Percentiles rank a stretch among this genome's conserved stretches.
phyloP scores from a whole-genome alignment of 2,888 invertebrate species.

The Tortrix viridana region DNA sequence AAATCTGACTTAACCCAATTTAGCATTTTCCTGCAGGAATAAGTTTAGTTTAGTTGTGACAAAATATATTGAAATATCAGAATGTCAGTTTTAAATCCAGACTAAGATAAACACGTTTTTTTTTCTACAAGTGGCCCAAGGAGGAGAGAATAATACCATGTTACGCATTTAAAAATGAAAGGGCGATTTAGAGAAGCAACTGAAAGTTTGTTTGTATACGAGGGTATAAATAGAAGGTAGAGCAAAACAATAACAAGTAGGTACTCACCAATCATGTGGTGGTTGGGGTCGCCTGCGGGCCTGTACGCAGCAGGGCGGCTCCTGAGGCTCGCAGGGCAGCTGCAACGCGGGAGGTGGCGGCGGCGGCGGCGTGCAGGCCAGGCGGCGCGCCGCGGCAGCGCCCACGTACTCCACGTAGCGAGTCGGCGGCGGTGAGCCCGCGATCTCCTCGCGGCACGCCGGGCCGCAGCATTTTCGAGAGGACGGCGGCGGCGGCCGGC shows the following conservation, averaged over 20 bases:
- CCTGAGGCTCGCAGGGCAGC: conserved; percentile 77
- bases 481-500: conserved; percentile 71
- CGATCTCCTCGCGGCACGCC: conserved; percentile 76
- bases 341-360: conserved; percentile 78
- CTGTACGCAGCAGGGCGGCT: conserved; percentile 84
- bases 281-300: conserved; percentile 84
- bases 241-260: not conserved
- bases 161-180: no score
- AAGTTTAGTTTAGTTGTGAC: no score
- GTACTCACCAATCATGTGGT: conserved; percentile 84
- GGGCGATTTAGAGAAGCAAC: no score
- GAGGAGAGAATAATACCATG: no score
- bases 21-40: no score
- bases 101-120: no score
- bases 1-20: no score
- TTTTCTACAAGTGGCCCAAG: no score
- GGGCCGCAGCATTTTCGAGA: conserved; percentile 77
- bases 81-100: no score
- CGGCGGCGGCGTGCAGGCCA: conserved; percentile 81
- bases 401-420: conserved; percentile 87
- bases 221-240: not conserved
- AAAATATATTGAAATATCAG: no score
- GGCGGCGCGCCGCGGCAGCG: conserved; percentile 85
- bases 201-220: conserved; percentile 5
- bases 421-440: conserved; percentile 73